Percentiles rank a stretch among this genome's conserved stretches.
Evolutionary conservation across 2,113 vertebrate species (phyloP).

Genomic region (Pyrgilauda ruficollis): DNA sequence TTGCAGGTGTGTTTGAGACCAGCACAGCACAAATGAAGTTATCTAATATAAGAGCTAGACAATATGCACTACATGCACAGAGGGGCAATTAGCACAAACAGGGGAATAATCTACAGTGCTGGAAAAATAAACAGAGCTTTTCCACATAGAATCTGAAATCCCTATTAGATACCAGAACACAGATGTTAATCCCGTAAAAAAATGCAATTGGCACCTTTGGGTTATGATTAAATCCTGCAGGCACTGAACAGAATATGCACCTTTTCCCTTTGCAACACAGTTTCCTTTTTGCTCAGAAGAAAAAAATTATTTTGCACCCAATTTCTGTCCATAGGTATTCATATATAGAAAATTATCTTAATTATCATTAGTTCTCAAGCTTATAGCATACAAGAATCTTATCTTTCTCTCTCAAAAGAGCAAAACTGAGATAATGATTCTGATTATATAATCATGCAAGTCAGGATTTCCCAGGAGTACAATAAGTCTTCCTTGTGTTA

Average conservation of each 20-base stretch:
- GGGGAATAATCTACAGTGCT: slow-evolving; percentile 43
- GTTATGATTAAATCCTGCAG: slow-evolving; percentile 65
- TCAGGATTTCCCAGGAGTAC: background rate
- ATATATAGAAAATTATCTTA: slow-evolving; percentile 8
- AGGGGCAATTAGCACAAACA: slow-evolving; percentile 66
- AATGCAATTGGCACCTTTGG: slow-evolving; percentile 65
- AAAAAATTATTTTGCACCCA: background rate
- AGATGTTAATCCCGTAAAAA: slow-evolving; percentile 75
- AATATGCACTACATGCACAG: slow-evolving; percentile 45
- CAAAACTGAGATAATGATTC: slow-evolving; percentile 34
- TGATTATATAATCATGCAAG: slow-evolving; percentile 11
- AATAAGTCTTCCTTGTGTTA: slow-evolving; percentile 16
- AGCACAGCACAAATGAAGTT: slow-evolving; percentile 67
- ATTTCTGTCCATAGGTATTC: background rate
- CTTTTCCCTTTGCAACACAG: background rate
- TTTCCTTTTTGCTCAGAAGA: background rate
- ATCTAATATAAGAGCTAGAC: slow-evolving; percentile 50
- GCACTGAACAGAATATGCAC: background rate
- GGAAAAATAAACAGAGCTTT: slow-evolving; percentile 74
- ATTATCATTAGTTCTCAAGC: background rate
- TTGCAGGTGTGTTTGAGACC: slow-evolving; percentile 76
- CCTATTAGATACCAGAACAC: slow-evolving; percentile 61
- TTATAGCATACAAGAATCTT: background rate
- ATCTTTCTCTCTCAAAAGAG: background rate
- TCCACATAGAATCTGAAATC: slow-evolving; percentile 56